phyloP scores from a whole-genome alignment of 2,888 invertebrate species.

The Adelognathus sp. region DNA sequence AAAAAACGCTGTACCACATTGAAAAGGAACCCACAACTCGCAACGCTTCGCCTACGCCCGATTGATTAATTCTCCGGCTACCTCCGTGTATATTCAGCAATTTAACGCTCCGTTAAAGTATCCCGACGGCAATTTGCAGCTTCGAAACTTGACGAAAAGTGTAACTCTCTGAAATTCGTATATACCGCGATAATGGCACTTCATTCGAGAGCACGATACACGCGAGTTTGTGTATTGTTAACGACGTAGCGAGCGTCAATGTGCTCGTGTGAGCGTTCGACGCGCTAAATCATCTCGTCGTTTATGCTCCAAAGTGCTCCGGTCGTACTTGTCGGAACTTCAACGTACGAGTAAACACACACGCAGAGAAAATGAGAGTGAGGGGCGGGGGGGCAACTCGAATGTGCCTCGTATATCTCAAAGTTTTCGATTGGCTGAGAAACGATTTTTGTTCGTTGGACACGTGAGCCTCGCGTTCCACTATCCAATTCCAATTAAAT shows the following conservation, averaged over 20 bases:
- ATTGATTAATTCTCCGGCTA: slow-evolving; percentile 2
- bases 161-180: slow-evolving; percentile 36
- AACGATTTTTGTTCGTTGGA: slow-evolving; percentile 21
- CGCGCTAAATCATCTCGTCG: slow-evolving; percentile 54
- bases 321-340: slow-evolving; percentile 45
- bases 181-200: slow-evolving; percentile 13
- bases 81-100: background rate
- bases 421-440: slow-evolving; percentile 32
- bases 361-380: background rate
- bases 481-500: background rate
- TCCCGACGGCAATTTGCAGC: slow-evolving; percentile 15
- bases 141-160: slow-evolving; percentile 37
- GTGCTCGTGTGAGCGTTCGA: background rate
- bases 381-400: background rate
- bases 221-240: slow-evolving; percentile 2
- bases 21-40: background rate
- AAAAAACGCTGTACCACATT: background rate
- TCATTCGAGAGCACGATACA: background rate
- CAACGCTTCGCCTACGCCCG: background rate
- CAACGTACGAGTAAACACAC: slow-evolving; percentile 19
- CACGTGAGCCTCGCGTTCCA: background rate
- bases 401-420: slow-evolving; percentile 31
- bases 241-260: slow-evolving; percentile 12
- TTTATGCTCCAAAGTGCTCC: slow-evolving; percentile 31
- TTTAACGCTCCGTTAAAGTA: slow-evolving; percentile 33